phyloP scores from a whole-genome alignment of 2,113 vertebrate genomes.

The Suncus etruscus region DNA sequence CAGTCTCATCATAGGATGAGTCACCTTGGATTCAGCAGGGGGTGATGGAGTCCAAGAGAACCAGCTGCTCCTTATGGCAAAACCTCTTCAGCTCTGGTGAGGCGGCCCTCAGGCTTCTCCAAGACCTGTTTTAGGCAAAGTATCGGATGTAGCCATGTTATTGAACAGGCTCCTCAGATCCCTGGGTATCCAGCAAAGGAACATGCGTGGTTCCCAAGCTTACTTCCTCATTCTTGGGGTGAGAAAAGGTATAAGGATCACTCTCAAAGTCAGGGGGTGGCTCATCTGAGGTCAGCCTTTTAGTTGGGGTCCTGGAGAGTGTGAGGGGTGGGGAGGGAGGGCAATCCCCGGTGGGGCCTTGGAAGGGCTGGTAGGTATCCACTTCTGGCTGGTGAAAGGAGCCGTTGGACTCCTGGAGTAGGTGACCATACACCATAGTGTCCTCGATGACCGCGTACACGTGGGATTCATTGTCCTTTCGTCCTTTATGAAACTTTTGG shows the following conservation, averaged over 20 bases:
- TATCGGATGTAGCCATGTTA: constrained; percentile 30
- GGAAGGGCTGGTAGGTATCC: constrained; percentile 88
- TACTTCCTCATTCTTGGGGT: constrained; percentile 76
- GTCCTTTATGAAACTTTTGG: constrained; percentile 86
- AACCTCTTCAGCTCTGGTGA: neutral
- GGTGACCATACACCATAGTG: constrained; percentile 90
- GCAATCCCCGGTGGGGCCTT: constrained; percentile 85
- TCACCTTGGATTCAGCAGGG: neutral
- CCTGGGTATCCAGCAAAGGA: constrained; percentile 83
- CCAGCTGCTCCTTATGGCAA: neutral
- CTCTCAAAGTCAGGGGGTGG: constrained; percentile 86
- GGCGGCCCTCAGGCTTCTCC: neutral
- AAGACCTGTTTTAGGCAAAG: neutral
- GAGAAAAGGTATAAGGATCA: constrained; percentile 91
- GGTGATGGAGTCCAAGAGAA: neutral
- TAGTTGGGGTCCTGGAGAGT: constrained; percentile 79
- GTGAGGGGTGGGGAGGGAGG: constrained; percentile 89
- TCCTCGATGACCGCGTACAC: constrained; percentile 95
- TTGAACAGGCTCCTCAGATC: constrained; percentile 56
- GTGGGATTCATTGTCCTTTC: constrained; percentile 91
- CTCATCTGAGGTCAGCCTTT: constrained; percentile 65
- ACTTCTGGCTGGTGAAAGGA: constrained; percentile 76
- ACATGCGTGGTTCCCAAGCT: constrained; percentile 76
- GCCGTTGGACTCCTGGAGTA: constrained; percentile 85
- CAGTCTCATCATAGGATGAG: neutral